phyloP scores from a whole-genome alignment of 2,888 invertebrate species.

The Eulithis prunata region DNA sequence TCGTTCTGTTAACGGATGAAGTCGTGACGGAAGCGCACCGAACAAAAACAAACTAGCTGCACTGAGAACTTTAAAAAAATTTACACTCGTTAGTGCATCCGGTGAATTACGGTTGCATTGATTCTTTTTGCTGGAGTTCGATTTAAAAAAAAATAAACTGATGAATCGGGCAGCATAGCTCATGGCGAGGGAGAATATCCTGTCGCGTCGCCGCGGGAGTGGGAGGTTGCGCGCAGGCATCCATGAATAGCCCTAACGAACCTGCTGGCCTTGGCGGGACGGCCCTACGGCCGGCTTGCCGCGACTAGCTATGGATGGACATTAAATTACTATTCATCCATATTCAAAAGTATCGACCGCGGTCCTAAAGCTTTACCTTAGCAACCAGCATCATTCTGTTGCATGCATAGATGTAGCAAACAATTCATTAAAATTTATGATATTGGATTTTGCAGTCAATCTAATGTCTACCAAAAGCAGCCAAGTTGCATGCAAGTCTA shows the following conservation, averaged over 20 bases:
- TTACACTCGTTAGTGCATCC: conserved; percentile 83
- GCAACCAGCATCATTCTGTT: conserved; percentile 20
- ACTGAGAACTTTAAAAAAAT: conserved; percentile 68
- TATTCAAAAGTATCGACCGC: conserved; percentile 21
- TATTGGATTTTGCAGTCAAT: conserved; percentile 2
- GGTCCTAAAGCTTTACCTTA: conserved; percentile 17
- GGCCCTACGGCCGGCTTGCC: conserved; percentile 55
- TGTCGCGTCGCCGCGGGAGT: conserved; percentile 64
- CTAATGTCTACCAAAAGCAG: not conserved
- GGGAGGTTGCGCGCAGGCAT: conserved; percentile 70
- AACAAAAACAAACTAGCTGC: conserved; percentile 74
- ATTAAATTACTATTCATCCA: conserved; percentile 36
- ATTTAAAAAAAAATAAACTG: conserved; percentile 70
- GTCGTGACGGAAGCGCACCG: conserved; percentile 67
- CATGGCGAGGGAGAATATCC: conserved; percentile 74
- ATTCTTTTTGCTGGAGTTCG: conserved; percentile 68
- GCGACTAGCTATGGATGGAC: conserved; percentile 41
- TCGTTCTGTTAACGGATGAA: conserved; percentile 56
- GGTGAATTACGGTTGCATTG: conserved; percentile 77
- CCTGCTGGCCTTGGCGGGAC: conserved; percentile 79
- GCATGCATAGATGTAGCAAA: conserved; percentile 34
- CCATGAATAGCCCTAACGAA: conserved; percentile 83
- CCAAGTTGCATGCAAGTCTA: not conserved
- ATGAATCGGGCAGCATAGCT: conserved; percentile 75
- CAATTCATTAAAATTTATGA: conserved; percentile 10